Conservation (phyloP, 2,888 invertebrate genomes). For the Drepanosiphum platanoidis region DNA sequence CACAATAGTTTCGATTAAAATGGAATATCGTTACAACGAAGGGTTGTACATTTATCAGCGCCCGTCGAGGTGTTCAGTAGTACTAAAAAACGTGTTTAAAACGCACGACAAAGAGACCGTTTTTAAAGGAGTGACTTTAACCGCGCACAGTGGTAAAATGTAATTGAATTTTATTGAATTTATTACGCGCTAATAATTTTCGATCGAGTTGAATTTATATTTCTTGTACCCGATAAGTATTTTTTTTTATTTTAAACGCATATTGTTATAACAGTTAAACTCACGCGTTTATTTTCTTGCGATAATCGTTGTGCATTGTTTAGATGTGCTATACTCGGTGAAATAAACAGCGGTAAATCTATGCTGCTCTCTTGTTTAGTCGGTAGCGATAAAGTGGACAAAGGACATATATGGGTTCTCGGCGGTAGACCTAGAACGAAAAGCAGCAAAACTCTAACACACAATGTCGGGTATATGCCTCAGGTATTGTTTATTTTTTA, state of each 20-base stretch:
- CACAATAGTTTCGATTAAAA: too few species aligned
- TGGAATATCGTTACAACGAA: slow-evolving; percentile 10
- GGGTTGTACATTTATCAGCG: neutral
- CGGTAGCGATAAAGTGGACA: slow-evolving; percentile 30
- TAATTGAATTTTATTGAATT: neutral
- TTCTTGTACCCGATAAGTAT: too few species aligned
- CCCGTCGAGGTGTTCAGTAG: slow-evolving; percentile 28
- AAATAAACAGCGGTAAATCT: slow-evolving; percentile 39
- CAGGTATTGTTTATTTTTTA: slow-evolving; percentile 28
- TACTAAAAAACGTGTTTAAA: slow-evolving; percentile 42
- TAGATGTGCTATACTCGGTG: slow-evolving; percentile 50
- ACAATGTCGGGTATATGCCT: slow-evolving; percentile 45
- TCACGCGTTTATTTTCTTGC: too few species aligned
- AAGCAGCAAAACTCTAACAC: slow-evolving; percentile 35
- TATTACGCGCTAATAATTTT: too few species aligned
- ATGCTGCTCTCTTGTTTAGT: slow-evolving; percentile 53
- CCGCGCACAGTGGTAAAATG: slow-evolving; percentile 37
- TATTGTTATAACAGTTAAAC: too few species aligned
- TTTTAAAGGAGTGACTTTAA: slow-evolving; percentile 33
- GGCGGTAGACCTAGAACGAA: slow-evolving; percentile 48
- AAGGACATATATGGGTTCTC: slow-evolving; percentile 55
- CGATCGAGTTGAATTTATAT: too few species aligned
- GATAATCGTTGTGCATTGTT: neutral
- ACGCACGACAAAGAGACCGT: neutral
- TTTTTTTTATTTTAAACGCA: too few species aligned